Evolutionary conservation across 2,113 vertebrate species (phyloP).

Genomic region (Hippocampus mohnikei): DNA sequence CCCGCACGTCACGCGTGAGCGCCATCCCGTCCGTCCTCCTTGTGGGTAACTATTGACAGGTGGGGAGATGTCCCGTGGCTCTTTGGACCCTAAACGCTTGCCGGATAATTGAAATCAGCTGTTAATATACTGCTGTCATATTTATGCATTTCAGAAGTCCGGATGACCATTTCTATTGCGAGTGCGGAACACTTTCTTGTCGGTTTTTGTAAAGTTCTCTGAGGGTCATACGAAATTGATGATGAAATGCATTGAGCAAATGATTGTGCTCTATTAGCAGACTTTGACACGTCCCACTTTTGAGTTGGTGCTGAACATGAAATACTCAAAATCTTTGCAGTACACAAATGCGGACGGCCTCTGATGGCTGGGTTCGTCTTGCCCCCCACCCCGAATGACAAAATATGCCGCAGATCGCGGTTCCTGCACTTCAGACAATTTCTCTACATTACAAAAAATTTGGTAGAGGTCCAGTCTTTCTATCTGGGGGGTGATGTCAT

Average conservation of each 20-base stretch:
- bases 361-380: too few relatives aligned
- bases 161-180: slow-evolving; percentile 30
- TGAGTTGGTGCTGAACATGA: too few relatives aligned
- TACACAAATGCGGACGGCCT: too few relatives aligned
- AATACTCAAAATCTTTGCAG: too few relatives aligned
- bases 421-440: too few relatives aligned
- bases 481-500: too few relatives aligned
- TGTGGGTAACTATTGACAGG: slow-evolving; percentile 50
- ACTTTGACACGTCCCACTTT: background rate
- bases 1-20: slow-evolving; percentile 32
- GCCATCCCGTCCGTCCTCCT: slow-evolving; percentile 10
- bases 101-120: slow-evolving; percentile 55
- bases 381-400: too few relatives aligned
- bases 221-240: background rate
- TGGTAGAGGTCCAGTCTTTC: too few relatives aligned
- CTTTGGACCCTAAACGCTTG: slow-evolving; percentile 43
- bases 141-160: slow-evolving; percentile 45
- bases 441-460: too few relatives aligned
- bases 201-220: background rate
- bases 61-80: slow-evolving; percentile 37
- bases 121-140: slow-evolving; percentile 35
- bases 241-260: background rate
- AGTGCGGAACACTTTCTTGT: background rate
- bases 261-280: too few relatives aligned
- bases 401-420: too few relatives aligned